These are phyloP conservation scores for Mesembrinibis cayennensis DNA, from an alignment of 2,113 vertebrate species.

Conservation along the genomic window DNA sequence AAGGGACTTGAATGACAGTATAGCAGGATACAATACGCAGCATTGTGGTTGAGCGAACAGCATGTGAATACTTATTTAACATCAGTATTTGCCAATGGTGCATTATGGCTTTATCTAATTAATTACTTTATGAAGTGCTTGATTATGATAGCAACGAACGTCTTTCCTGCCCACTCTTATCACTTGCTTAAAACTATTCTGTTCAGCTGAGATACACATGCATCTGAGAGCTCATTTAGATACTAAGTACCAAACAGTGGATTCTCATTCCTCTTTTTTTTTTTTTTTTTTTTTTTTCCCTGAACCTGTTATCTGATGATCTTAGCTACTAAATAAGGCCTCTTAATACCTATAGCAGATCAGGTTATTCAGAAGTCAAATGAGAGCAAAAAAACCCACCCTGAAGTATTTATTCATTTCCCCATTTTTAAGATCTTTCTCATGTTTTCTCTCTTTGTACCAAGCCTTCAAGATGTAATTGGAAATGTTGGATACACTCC, in stretches of 20 bases:
- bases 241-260: neutral
- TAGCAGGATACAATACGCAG: neutral
- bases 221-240: neutral
- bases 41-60: neutral
- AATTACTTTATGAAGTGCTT: conserved; percentile 23
- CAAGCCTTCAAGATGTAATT: neutral
- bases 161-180: conserved; percentile 19
- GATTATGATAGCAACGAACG: conserved; percentile 5
- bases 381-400: neutral
- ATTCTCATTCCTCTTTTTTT: neutral
- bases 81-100: neutral
- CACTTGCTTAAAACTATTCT: neutral
- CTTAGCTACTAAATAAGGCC: neutral
- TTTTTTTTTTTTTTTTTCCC: neutral
- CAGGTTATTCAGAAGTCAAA: neutral
- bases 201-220: neutral
- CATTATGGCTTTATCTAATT: conserved; percentile 20
- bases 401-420: conserved; percentile 12
- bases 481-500: neutral
- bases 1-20: neutral
- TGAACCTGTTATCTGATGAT: neutral
- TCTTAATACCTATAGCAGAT: neutral
- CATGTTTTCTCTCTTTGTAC: neutral
- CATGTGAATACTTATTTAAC: neutral
- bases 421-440: conserved; percentile 14